Conservation (phyloP, 1,140 invertebrate species). For the Atta cephalotes region DNA sequence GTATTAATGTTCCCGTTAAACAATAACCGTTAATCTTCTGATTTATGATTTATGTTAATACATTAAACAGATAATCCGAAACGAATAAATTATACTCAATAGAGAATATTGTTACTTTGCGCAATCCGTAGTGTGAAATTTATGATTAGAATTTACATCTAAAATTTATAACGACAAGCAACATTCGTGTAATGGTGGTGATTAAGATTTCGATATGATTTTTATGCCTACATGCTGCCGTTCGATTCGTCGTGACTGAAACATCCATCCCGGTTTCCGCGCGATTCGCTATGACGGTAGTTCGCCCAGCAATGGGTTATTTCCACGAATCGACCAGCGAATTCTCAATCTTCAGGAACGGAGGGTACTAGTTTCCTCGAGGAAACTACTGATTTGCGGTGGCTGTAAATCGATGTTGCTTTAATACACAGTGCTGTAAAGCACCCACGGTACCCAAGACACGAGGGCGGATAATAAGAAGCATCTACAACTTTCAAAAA, state of each 20-base stretch:
- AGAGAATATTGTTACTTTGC: conserved; percentile 4
- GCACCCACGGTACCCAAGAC: conserved; percentile 61
- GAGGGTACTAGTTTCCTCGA: conserved; percentile 74
- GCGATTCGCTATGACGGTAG: conserved; percentile 64
- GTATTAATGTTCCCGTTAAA: conserved; percentile 1
- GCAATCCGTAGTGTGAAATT: conserved; percentile 30
- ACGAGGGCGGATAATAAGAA: conserved; percentile 70
- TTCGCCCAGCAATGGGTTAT: conserved; percentile 65
- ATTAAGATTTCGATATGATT: conserved; percentile 46
- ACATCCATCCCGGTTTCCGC: conserved; percentile 63
- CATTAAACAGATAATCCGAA: conserved; percentile 5
- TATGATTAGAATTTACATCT: background rate
- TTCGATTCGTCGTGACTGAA: conserved; percentile 42
- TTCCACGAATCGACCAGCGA: conserved; percentile 75
- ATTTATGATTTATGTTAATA: background rate
- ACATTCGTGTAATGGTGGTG: conserved; percentile 20
- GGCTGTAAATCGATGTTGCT: conserved; percentile 72
- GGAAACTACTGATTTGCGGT: conserved; percentile 74
- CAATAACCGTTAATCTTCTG: background rate
- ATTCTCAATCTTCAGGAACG: conserved; percentile 70
- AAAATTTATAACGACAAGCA: conserved; percentile 30
- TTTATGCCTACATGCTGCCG: conserved; percentile 52
- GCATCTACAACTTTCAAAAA: conserved; percentile 71
- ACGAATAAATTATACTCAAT: conserved; percentile 25
- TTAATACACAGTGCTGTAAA: conserved; percentile 72